These are phyloP conservation scores for Eulithis prunata DNA, from an alignment of 2,888 invertebrate species.

Conservation along the genomic window DNA sequence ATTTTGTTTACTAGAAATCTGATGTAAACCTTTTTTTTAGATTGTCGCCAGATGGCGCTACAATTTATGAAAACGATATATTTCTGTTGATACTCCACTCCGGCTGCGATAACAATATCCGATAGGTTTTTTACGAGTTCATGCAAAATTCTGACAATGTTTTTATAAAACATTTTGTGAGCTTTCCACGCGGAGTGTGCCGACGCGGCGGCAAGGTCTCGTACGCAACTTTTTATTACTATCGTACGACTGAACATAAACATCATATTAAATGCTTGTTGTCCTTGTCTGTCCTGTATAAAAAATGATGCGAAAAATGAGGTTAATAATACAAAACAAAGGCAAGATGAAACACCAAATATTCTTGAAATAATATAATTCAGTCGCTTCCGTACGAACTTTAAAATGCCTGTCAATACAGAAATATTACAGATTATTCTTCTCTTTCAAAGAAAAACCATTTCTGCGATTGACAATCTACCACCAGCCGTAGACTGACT, in stretches of 20 bases:
- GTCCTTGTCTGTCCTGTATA: constrained; percentile 6
- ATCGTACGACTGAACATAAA: constrained; percentile 21
- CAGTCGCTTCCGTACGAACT: not conserved
- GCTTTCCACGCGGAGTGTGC: constrained; percentile 14
- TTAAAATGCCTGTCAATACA: not conserved
- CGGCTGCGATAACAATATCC: constrained; percentile 37
- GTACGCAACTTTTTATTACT: constrained; percentile 14
- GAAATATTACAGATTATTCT: too few species aligned
- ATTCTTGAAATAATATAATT: not conserved
- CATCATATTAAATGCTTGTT: constrained; percentile 18
- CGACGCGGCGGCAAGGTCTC: not conserved
- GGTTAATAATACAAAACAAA: constrained; percentile 4
- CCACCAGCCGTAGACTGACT: too few species aligned
- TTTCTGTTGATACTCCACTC: constrained; percentile 31
- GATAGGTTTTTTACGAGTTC: constrained; percentile 36
- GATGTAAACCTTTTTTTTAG: constrained; percentile 10
- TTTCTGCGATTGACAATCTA: too few species aligned
- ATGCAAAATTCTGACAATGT: constrained; percentile 34
- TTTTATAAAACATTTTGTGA: constrained; percentile 31
- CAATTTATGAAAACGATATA: constrained; percentile 42
- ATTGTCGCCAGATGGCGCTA: constrained; percentile 28
- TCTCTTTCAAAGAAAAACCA: too few species aligned
- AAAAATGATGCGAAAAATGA: not conserved
- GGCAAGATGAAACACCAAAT: not conserved
- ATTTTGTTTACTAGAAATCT: constrained; percentile 5